Conservation (phyloP, 2,113 vertebrate species). For the Pseudorectes ferrugineus region DNA sequence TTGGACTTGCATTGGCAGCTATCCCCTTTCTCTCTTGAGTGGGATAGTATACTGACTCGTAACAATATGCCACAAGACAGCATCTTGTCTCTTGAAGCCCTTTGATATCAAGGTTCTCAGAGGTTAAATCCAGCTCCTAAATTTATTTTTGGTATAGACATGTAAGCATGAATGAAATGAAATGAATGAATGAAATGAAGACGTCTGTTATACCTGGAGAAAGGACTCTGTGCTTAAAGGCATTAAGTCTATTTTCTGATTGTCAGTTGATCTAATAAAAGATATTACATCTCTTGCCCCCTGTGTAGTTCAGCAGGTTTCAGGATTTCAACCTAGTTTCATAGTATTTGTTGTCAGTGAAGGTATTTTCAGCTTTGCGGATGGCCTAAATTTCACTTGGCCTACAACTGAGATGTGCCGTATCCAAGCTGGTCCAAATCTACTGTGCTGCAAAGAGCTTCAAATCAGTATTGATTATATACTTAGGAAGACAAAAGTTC, state of each 20-base stretch:
- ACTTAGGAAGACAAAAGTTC: background rate
- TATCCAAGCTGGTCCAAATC: background rate
- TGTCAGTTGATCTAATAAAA: background rate
- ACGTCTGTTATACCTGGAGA: background rate
- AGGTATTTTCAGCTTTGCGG: background rate
- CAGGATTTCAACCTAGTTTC: background rate
- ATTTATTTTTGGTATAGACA: background rate
- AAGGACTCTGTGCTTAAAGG: background rate
- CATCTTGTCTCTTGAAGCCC: background rate
- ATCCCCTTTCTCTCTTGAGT: background rate
- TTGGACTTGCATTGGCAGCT: background rate
- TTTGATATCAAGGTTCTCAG: background rate
- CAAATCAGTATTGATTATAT: background rate
- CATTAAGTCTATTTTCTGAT: background rate
- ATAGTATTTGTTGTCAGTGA: background rate
- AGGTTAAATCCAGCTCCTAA: background rate
- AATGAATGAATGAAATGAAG: background rate
- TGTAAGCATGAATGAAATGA: background rate
- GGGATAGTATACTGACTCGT: background rate
- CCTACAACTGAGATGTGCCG: background rate
- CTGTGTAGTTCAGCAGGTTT: background rate
- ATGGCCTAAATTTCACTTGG: background rate
- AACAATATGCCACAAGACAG: background rate
- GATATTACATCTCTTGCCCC: background rate
- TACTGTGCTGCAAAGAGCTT: background rate